Percentiles rank a stretch among this genome's conserved stretches.
Evolutionary conservation across 2,113 vertebrate genomes (phyloP).

Genomic region (Azemiops feae): DNA sequence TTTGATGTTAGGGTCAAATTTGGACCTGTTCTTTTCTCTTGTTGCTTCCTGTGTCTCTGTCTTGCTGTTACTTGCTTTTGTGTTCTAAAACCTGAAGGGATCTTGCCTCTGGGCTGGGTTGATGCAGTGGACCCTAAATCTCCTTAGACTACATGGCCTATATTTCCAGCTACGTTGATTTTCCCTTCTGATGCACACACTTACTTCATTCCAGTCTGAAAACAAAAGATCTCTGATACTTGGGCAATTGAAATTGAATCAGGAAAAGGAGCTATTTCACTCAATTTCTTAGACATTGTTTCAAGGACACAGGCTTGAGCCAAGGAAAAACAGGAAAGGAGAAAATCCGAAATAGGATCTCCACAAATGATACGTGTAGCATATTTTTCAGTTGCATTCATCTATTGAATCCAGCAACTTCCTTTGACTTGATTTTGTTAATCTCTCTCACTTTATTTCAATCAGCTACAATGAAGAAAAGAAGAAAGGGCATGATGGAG

Average conservation of each 20-base stretch:
- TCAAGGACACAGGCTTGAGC: not conserved
- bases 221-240: not conserved
- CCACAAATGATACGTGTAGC: no score
- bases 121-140: not conserved
- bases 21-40: constrained; percentile 16
- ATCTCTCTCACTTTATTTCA: not conserved
- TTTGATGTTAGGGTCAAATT: constrained; percentile 32
- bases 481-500: not conserved
- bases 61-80: not conserved
- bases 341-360: not conserved
- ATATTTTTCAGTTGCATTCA: not conserved
- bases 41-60: constrained; percentile 28
- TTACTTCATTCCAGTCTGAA: not conserved
- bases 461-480: not conserved
- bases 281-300: not conserved
- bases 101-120: not conserved
- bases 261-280: not conserved
- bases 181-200: not conserved
- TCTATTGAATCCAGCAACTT: not conserved
- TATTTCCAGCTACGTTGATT: not conserved
- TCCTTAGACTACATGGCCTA: not conserved
- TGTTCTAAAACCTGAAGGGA: constrained; percentile 36
- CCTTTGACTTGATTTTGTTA: not conserved
- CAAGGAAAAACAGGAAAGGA: not conserved
- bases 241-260: not conserved